These are phyloP conservation scores for Enteromius unitaeniatus DNA, from an alignment of 2,797 vertebrate species.

Conservation along the genomic window DNA sequence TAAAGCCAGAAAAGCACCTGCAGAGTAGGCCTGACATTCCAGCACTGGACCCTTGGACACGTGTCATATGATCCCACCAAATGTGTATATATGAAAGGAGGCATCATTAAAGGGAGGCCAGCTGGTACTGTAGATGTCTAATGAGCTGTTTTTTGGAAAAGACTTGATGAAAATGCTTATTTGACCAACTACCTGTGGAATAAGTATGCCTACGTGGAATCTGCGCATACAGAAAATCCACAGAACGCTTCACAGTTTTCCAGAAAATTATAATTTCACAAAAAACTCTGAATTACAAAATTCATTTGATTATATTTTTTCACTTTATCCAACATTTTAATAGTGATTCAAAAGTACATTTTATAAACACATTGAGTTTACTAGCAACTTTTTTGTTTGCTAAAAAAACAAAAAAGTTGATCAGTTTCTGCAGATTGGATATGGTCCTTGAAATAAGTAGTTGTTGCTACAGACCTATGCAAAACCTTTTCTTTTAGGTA, in stretches of 20 bases:
- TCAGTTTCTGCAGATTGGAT: not conserved
- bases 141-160: constrained; percentile 73
- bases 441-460: not conserved
- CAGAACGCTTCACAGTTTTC: not conserved
- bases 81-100: constrained; percentile 60
- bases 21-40: constrained; percentile 76
- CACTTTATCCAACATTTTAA: not conserved
- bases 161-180: constrained; percentile 57
- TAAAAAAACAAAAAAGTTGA: no score
- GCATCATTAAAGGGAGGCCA: constrained; percentile 67
- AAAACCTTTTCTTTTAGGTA: constrained; percentile 2
- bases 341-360: not conserved
- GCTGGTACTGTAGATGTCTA: constrained; percentile 75
- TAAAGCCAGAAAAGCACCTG: constrained; percentile 74
- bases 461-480: not conserved
- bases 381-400: no score
- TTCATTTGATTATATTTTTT: not conserved
- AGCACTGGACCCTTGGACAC: constrained; percentile 76
- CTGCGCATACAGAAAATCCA: not conserved
- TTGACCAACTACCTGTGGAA: constrained; percentile 22
- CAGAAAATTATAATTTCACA: not conserved
- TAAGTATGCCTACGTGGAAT: not conserved
- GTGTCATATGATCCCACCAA: constrained; percentile 75
- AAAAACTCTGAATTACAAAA: not conserved
- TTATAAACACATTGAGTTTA: not conserved